Evolutionary conservation across 2,113 vertebrate genomes (phyloP), one percentile per base, ranked within the genome.

Genomic region (Gavialis gangeticus): DNA sequence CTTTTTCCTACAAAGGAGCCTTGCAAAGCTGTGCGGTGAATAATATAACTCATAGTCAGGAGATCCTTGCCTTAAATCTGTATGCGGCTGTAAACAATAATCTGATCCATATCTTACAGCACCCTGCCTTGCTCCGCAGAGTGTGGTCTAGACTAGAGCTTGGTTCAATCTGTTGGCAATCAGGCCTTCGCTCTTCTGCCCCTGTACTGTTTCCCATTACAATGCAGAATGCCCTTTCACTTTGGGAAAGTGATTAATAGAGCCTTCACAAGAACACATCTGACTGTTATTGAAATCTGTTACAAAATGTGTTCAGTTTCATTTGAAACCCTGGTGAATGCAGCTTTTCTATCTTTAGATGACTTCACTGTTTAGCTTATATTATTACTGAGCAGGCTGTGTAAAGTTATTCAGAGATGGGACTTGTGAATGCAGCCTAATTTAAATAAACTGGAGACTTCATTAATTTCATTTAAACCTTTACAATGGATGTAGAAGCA

Each of bases 1-100:
- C 97, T 96, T 97, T 98, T 97, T 95, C 96, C 97, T 91, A 88
- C 93, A 96, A 91, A 97, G 90, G 73, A 92, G 75, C 92, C 94
- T 78, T 97, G 96, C 96, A 97, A 96, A 97, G 97, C 92, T 87
- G 89, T 90, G 64, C 87, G 92, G 95, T 58, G 71, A 54, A 81
- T 94, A 96, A 95, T 94, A 77, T 88, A 96, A 95, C 91, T 95
- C 96, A 85, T 78, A 90, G 95, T 93, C 90, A 94, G 91, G 87
- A 94, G 82, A 84, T 92, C 75, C 93, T 96, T 95, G 96, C 90
- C 91, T 90, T 89, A 87, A 91, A 90, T 12, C 3, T 79, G 94
- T 95, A 87, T 92, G 94, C 54, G 87, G 90, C 95, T 96, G 87
- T 73, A 95, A 96, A 95, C 85, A 91, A 62, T 93, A 94, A 95